phyloP scores from a whole-genome alignment of 2,113 vertebrate species.

The Xyliphius kryptos region DNA sequence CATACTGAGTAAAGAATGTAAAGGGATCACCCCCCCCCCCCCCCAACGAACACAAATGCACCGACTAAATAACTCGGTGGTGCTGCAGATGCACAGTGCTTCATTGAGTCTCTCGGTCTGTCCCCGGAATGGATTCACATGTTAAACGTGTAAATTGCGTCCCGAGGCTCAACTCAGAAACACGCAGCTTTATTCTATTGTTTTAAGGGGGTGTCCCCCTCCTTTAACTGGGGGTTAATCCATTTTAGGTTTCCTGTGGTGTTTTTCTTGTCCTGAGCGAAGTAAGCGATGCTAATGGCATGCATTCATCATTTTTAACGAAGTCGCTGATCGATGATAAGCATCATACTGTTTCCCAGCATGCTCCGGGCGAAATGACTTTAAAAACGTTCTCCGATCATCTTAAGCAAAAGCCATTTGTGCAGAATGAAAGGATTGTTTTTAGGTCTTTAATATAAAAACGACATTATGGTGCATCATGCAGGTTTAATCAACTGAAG shows the following conservation, averaged over 20 bases:
- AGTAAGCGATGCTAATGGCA: conserved; percentile 25
- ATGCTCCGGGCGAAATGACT: no score
- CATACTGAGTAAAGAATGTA: conserved; percentile 21
- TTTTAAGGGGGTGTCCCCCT: conserved; percentile 17
- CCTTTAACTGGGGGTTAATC: conserved; percentile 42
- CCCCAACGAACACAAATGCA: conserved; percentile 23
- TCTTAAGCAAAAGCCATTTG: no score
- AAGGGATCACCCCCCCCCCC: conserved; percentile 24
- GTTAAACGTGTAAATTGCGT: conserved; percentile 36
- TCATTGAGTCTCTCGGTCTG: conserved; percentile 1
- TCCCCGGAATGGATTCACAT: conserved; percentile 38
- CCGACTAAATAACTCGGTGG: conserved; percentile 14
- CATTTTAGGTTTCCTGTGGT: conserved; percentile 29
- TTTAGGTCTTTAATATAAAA: no score
- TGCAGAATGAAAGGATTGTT: no score
- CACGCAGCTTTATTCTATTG: conserved; percentile 39
- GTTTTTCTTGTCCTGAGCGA: conserved; percentile 13
- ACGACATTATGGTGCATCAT: no score
- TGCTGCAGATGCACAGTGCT: conserved; percentile 31
- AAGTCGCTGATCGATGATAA: no score
- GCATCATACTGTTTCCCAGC: no score
- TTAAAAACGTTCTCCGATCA: no score
- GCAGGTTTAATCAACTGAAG: no score
- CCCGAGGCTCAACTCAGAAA: conserved; percentile 24
- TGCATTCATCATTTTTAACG: no score